phyloP scores from a whole-genome alignment of 2,888 invertebrate genomes.

The Rugalucina vietnamica region DNA sequence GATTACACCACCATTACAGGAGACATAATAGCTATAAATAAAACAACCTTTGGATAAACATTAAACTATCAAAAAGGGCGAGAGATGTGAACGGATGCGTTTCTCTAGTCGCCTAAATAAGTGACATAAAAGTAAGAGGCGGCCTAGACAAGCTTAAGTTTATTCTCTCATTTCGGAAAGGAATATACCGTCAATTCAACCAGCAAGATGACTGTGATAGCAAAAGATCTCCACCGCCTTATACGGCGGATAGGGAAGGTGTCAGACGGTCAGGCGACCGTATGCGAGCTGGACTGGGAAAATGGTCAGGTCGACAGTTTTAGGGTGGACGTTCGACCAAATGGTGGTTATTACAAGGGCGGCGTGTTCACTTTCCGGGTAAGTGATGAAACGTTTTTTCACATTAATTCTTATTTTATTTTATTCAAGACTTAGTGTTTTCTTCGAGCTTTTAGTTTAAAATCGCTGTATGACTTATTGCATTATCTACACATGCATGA shows the following conservation, averaged over 20 bases:
- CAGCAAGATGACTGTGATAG: not conserved
- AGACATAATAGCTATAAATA: not conserved
- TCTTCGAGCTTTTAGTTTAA: too few species aligned
- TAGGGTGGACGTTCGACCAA: conserved; percentile 14
- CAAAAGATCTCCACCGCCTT: conserved; percentile 30
- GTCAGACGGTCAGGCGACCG: conserved; percentile 29
- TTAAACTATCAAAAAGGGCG: too few species aligned
- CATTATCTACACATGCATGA: too few species aligned
- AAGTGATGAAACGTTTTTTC: not conserved
- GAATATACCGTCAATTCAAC: not conserved
- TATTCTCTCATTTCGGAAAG: too few species aligned
- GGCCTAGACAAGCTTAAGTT: too few species aligned
- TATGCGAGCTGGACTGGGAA: conserved; percentile 31
- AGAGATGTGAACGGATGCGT: too few species aligned
- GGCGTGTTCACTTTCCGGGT: not conserved
- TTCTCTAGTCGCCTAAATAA: too few species aligned
- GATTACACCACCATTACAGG: not conserved
- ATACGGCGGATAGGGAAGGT: conserved; percentile 15
- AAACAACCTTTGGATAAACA: too few species aligned
- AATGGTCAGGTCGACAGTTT: conserved; percentile 15
- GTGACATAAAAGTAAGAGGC: too few species aligned
- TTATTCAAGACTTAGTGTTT: too few species aligned
- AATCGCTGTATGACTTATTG: too few species aligned
- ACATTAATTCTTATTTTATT: too few species aligned
- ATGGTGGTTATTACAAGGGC: conserved; percentile 30